Evolutionary conservation across 2,888 invertebrate genomes (phyloP).

Genomic region (Eupelmus urozonus): DNA sequence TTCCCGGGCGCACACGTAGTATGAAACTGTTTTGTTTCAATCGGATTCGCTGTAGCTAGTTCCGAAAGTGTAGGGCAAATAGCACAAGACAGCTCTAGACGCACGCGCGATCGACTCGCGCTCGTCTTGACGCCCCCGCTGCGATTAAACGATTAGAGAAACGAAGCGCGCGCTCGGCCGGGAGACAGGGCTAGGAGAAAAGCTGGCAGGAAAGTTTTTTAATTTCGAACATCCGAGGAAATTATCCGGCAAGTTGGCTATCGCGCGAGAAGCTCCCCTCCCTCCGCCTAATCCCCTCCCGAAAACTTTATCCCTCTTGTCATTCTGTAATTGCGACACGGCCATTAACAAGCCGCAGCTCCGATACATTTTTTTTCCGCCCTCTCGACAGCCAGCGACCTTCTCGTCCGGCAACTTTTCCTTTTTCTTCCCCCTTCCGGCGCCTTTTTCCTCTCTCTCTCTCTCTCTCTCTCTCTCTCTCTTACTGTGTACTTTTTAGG

Average conservation of each 20-base stretch:
- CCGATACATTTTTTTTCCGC: neutral
- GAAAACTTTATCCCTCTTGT: neutral
- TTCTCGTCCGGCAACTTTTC: no score
- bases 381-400: neutral
- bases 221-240: constrained; percentile 71
- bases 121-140: neutral
- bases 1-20: neutral
- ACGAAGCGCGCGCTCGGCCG: neutral
- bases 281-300: neutral
- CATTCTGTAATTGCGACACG: constrained; percentile 21
- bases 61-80: neutral
- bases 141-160: constrained; percentile 1
- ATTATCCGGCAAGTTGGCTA: constrained; percentile 66
- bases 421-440: no score
- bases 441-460: no score
- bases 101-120: neutral
- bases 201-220: constrained; percentile 67
- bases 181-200: neutral
- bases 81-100: neutral
- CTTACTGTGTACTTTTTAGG: no score
- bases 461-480: no score
- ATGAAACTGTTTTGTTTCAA: neutral
- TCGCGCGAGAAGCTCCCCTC: neutral
- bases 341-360: constrained; percentile 5
- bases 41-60: neutral